phyloP scores from a whole-genome alignment of 37 sponge, comb jelly and placozoan species.

The Corticium candelabrum region DNA sequence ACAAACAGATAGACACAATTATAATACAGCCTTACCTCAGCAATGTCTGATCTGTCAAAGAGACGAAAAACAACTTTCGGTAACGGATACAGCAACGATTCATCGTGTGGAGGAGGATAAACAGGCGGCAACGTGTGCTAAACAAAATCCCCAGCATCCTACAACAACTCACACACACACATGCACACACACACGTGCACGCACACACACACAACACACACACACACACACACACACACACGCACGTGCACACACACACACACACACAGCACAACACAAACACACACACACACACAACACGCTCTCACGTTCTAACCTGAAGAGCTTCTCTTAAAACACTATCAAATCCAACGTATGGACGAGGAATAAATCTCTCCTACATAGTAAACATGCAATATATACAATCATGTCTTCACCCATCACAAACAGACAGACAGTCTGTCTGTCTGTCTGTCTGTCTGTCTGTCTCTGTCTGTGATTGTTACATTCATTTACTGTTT shows the following conservation, averaged over 20 bases:
- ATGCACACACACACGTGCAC: too few species aligned
- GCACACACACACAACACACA: conserved; percentile 13
- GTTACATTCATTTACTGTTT: background rate
- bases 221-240: conserved; percentile 9
- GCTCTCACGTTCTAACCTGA: conserved; percentile 10
- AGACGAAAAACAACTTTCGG: conserved; percentile 67
- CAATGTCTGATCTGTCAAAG: conserved; percentile 53
- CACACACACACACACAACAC: conserved; percentile 13
- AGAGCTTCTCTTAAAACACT: conserved; percentile 1
- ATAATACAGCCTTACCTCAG: too few species aligned
- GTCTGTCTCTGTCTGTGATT: too few species aligned
- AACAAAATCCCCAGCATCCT: too few species aligned
- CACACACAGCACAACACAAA: conserved; percentile 7
- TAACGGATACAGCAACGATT: conserved; percentile 60
- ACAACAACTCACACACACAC: too few species aligned
- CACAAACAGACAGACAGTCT: too few species aligned
- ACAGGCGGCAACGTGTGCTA: conserved; percentile 72
- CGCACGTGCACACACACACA: conserved; percentile 13
- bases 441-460: too few species aligned
- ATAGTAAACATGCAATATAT: too few species aligned
- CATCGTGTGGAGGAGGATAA: conserved; percentile 57
- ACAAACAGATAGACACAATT: too few species aligned
- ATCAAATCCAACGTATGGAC: conserved; percentile 15
- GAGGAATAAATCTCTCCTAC: background rate
- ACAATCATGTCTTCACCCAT: too few species aligned